Conservation (phyloP, 2,797 vertebrate species). For the Scomberomorus guttatus region DNA sequence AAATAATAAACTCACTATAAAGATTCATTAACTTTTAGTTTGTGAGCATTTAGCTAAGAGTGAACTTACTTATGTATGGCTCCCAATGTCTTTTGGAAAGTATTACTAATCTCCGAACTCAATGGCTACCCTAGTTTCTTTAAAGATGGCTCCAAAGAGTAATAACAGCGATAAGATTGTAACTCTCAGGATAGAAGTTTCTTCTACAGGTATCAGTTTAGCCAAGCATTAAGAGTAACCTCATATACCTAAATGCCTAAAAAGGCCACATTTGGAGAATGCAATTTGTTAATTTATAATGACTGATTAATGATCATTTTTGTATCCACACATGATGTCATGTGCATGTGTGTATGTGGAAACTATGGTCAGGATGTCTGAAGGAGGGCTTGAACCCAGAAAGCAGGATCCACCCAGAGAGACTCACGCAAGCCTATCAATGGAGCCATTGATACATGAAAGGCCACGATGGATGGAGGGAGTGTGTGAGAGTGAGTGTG, state of each 20-base stretch:
- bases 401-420: slow-evolving; percentile 64
- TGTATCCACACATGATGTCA: background rate
- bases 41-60: background rate
- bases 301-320: background rate
- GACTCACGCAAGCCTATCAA: slow-evolving; percentile 68
- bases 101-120: background rate
- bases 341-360: background rate
- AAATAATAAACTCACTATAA: background rate
- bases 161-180: too few relatives aligned
- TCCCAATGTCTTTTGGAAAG: background rate
- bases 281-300: background rate
- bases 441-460: slow-evolving; percentile 77
- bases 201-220: too few relatives aligned
- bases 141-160: too few relatives aligned
- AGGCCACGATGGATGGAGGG: slow-evolving; percentile 48
- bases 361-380: slow-evolving; percentile 42
- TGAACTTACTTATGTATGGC: too few relatives aligned
- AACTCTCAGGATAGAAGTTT: too few relatives aligned
- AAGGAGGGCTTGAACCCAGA: slow-evolving; percentile 31
- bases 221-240: background rate
- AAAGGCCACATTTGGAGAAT: background rate
- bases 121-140: too few relatives aligned
- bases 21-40: background rate
- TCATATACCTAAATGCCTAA: background rate
- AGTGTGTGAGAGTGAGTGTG: slow-evolving; percentile 63